These are phyloP conservation scores for Hoplostethus atlanticus DNA, from an alignment of 2,797 vertebrate species.

Conservation along the genomic window DNA sequence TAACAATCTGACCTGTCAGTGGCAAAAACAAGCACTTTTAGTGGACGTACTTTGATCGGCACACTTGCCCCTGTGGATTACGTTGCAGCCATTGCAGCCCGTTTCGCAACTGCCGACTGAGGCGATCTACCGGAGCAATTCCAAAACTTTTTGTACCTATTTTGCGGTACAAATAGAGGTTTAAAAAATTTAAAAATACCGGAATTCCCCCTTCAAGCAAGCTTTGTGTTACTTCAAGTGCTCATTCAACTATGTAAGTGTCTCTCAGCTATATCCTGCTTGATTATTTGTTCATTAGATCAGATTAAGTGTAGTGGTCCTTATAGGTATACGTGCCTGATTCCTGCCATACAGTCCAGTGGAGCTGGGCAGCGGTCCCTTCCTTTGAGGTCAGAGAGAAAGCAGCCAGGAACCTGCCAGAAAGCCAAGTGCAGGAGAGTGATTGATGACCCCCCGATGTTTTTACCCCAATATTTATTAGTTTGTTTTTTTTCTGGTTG, in stretches of 20 bases:
- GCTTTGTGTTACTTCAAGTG: neutral
- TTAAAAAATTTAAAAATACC: no score
- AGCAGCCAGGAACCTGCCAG: constrained; percentile 70
- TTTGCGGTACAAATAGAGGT: no score
- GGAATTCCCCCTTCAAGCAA: neutral
- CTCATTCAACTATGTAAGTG: constrained; percentile 47
- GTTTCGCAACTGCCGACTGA: no score
- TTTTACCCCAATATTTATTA: constrained; percentile 72
- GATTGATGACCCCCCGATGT: constrained; percentile 68
- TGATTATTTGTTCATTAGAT: constrained; percentile 56
- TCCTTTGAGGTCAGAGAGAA: constrained; percentile 57
- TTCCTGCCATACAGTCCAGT: constrained; percentile 49
- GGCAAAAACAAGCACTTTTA: no score
- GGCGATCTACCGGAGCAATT: no score
- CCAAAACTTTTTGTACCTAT: no score
- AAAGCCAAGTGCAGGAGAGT: constrained; percentile 38
- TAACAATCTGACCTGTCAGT: no score
- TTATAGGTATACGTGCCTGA: constrained; percentile 58
- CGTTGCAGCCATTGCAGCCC: no score
- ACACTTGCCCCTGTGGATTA: no score
- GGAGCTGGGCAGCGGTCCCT: constrained; percentile 46
- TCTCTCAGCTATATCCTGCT: constrained; percentile 37
- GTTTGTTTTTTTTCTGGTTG: constrained; percentile 54
- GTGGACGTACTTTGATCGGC: no score
- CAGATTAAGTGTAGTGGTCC: constrained; percentile 74